phyloP scores from a whole-genome alignment of 2,888 invertebrate genomes.

The Acholoe squamosa region DNA sequence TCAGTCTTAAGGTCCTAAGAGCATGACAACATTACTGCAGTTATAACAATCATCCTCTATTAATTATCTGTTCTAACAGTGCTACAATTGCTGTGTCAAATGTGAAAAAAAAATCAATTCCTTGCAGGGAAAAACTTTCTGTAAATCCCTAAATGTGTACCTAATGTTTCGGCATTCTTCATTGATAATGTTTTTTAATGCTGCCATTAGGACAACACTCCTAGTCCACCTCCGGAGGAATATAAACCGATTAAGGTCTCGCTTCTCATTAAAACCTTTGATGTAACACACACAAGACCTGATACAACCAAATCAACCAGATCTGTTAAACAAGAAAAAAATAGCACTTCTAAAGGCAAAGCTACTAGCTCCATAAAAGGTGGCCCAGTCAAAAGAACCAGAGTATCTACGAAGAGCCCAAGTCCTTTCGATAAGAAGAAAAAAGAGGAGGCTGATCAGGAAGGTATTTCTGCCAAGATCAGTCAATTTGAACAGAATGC shows the following conservation, averaged over 20 bases:
- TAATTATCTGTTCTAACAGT: not conserved
- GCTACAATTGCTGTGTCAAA: not conserved
- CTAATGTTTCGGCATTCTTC: conserved; percentile 4
- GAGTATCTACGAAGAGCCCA: not conserved
- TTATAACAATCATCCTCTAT: not conserved
- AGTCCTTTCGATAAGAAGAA: conserved; percentile 27
- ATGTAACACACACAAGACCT: conserved; percentile 16
- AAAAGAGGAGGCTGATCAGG: not conserved
- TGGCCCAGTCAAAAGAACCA: not conserved
- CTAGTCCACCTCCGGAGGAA: not conserved
- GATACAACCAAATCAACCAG: not conserved
- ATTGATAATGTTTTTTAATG: conserved; percentile 34
- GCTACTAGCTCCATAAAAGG: not conserved
- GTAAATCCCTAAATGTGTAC: not conserved
- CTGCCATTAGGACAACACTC: conserved; percentile 37
- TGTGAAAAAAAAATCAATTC: not conserved
- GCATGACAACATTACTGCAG: not conserved
- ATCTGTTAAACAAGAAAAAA: not conserved
- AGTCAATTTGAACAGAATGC: conserved; percentile 50
- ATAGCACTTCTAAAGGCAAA: not conserved
- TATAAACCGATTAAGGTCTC: conserved; percentile 23
- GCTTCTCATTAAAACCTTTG: conserved; percentile 32
- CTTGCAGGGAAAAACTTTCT: not conserved
- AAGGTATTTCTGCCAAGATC: conserved; percentile 22
- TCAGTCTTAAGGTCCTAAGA: not conserved